A percentile compares a stretch with the other conserved stretches of the same genome.
Conservation (phyloP, 1,140 invertebrate species). For the Ganaspis sp. region DNA sequence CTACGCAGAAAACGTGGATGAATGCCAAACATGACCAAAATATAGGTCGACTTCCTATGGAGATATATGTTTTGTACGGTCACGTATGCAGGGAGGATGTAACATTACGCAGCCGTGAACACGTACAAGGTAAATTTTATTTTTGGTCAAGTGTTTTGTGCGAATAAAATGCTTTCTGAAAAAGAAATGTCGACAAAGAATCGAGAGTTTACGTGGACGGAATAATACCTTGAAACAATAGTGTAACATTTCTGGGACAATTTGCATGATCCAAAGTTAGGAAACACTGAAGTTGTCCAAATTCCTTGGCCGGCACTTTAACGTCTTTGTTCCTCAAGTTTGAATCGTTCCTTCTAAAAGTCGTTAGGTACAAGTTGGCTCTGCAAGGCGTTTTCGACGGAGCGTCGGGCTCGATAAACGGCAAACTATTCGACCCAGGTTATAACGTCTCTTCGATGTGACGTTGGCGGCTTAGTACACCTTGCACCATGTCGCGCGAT, state of each 20-base stretch:
- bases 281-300: not conserved
- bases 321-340: constrained; percentile 19
- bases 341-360: constrained; percentile 16
- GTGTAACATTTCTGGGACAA: not conserved
- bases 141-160: not conserved
- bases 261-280: constrained; percentile 17
- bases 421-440: constrained; percentile 21
- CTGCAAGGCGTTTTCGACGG: constrained; percentile 6
- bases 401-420: constrained; percentile 11
- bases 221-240: not conserved
- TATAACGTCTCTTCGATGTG: constrained; percentile 27
- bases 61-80: not conserved
- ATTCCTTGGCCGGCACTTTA: constrained; percentile 17
- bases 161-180: not conserved
- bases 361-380: constrained; percentile 24
- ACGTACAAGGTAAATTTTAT: not conserved
- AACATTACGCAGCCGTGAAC: not conserved
- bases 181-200: not conserved
- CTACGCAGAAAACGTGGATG: not conserved
- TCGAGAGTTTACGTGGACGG: not conserved
- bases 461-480: constrained; percentile 22
- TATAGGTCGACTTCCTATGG: not conserved
- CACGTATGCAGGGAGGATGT: not conserved
- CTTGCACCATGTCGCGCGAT: not conserved
- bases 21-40: constrained; percentile 11